Conservation (phyloP, 64 coral and sea anemone genomes). For the Porites australiensis region DNA sequence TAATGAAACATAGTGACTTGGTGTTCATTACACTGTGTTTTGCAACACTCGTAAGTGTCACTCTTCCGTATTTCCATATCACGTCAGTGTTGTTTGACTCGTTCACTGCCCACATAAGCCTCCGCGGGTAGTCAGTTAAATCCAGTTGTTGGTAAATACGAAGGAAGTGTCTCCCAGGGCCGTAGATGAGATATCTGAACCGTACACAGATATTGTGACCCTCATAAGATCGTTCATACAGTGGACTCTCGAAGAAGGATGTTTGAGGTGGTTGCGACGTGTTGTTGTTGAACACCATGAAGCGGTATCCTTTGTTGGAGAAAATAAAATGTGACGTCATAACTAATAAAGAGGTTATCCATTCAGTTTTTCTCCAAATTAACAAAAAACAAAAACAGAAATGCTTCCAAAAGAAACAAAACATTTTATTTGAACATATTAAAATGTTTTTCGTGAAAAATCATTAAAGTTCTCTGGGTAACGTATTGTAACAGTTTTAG, state of each 20-base stretch:
- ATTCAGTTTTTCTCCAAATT: too few species aligned
- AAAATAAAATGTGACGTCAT: neutral
- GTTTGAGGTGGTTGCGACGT: neutral
- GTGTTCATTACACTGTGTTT: slow-evolving; percentile 14
- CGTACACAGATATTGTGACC: slow-evolving; percentile 20
- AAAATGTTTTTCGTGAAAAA: too few species aligned
- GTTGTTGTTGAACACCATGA: neutral
- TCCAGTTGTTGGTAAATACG: slow-evolving; percentile 48
- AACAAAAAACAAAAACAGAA: too few species aligned
- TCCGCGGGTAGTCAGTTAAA: neutral
- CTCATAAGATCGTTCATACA: slow-evolving; percentile 7
- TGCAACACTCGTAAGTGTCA: slow-evolving; percentile 17
- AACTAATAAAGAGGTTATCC: too few species aligned
- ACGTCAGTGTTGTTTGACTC: slow-evolving; percentile 18
- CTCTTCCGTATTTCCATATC: slow-evolving; percentile 31
- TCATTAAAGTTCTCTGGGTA: too few species aligned
- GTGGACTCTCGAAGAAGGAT: slow-evolving; percentile 43
- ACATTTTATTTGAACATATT: too few species aligned
- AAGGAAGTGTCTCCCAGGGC: slow-evolving; percentile 5
- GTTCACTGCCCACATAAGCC: slow-evolving; percentile 59
- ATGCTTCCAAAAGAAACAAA: too few species aligned
- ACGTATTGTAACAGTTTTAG: too few species aligned
- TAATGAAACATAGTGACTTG: too few species aligned
- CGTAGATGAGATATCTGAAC: slow-evolving; percentile 58
- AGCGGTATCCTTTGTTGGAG: neutral